A percentile compares a stretch with the other conserved stretches of the same genome.
Conservation (phyloP, 2,888 invertebrate species). For the Dicranocentrus wangi region DNA sequence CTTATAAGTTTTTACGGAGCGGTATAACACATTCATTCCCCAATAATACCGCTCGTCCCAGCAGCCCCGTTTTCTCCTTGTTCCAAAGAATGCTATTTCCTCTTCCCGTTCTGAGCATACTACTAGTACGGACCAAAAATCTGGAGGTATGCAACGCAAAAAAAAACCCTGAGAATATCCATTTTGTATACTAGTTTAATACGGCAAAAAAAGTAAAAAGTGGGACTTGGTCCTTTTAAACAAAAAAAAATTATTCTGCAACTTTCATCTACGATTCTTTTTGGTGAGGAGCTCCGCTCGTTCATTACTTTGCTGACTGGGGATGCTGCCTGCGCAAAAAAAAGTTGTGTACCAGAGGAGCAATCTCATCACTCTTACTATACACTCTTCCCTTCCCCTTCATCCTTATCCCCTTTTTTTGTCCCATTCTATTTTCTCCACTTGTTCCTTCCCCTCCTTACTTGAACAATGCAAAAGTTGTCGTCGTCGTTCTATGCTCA, state of each 20-base stretch:
- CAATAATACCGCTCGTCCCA: neutral
- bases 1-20: neutral
- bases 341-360: constrained; percentile 53
- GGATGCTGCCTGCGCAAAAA: constrained; percentile 37
- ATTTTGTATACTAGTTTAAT: too few species aligned
- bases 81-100: constrained; percentile 44
- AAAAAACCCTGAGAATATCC: too few species aligned
- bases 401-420: constrained; percentile 18
- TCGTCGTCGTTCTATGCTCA: constrained; percentile 11
- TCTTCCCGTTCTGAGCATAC: constrained; percentile 42
- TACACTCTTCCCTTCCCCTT: constrained; percentile 14
- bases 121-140: constrained; percentile 24
- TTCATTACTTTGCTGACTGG: constrained; percentile 18
- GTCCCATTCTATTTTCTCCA: constrained; percentile 11
- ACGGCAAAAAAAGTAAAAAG: constrained; percentile 27
- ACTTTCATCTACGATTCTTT: constrained; percentile 42
- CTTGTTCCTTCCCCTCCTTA: constrained; percentile 5
- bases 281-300: constrained; percentile 14
- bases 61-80: neutral
- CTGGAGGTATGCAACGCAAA: neutral
- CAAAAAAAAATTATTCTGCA: constrained; percentile 48
- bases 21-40: neutral
- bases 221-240: constrained; percentile 50
- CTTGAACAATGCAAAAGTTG: constrained; percentile 40
- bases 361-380: constrained; percentile 54